These are phyloP conservation scores for Acrobasis consociella DNA, from an alignment of 2,888 invertebrate species.

Conservation along the genomic window DNA sequence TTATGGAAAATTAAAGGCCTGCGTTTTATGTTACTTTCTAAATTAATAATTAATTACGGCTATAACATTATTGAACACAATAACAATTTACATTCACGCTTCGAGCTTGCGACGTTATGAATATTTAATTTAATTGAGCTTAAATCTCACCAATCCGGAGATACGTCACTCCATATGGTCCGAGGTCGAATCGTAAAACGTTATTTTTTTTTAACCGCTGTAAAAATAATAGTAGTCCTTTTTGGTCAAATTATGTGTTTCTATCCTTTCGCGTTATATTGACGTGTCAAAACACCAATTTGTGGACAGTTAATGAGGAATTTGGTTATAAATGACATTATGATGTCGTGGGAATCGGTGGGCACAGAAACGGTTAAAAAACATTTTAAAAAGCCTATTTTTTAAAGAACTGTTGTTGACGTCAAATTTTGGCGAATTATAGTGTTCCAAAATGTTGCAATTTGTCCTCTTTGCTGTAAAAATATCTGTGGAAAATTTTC, in stretches of 20 bases:
- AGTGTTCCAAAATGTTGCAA: too few species aligned
- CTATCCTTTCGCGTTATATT: conserved; percentile 36
- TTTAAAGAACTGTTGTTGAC: too few species aligned
- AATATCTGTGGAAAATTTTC: too few species aligned
- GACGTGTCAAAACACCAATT: conserved; percentile 43
- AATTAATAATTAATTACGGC: conserved; percentile 14
- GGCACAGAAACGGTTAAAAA: neutral
- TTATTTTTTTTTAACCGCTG: conserved; percentile 23
- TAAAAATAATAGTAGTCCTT: conserved; percentile 32
- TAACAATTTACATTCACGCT: conserved; percentile 11
- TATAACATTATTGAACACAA: conserved; percentile 9
- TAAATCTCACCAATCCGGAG: conserved; percentile 13
- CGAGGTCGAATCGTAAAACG: conserved; percentile 25
- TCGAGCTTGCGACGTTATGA: conserved; percentile 2
- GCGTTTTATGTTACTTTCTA: conserved; percentile 7
- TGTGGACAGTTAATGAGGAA: conserved; percentile 36
- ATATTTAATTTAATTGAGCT: conserved; percentile 7
- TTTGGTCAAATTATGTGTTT: conserved; percentile 43
- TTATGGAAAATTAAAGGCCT: neutral
- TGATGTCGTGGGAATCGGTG: conserved; percentile 15
- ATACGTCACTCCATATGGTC: conserved; percentile 22
- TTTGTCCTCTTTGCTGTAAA: too few species aligned
- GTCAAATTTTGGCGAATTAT: neutral
- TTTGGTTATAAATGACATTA: conserved; percentile 25
- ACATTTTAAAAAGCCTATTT: neutral